phyloP scores from a whole-genome alignment of 2,797 vertebrate species.

The Artibeus lituratus region DNA sequence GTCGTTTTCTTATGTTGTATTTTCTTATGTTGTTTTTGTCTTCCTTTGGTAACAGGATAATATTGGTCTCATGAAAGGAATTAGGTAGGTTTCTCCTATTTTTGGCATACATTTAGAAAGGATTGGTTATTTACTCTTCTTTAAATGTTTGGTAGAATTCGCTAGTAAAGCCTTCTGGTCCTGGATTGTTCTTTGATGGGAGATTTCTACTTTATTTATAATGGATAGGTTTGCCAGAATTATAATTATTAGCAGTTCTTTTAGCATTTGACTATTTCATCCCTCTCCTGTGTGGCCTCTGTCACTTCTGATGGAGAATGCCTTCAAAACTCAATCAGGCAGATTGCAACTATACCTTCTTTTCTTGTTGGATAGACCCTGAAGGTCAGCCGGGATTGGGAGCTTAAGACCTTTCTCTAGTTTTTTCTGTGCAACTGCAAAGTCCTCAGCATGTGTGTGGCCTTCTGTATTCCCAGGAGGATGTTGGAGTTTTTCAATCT shows the following conservation, averaged over 20 bases:
- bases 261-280: background rate
- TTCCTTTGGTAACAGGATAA: background rate
- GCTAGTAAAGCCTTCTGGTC: background rate
- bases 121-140: background rate
- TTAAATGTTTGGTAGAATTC: background rate
- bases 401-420: background rate
- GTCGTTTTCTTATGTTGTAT: too few species aligned
- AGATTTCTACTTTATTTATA: background rate
- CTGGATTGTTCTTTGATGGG: background rate
- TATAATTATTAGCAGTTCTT: background rate
- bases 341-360: background rate
- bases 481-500: background rate
- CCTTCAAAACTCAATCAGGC: background rate
- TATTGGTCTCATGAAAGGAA: background rate
- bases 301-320: background rate
- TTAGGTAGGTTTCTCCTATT: background rate
- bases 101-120: background rate
- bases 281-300: background rate
- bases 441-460: background rate
- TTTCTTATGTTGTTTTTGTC: background rate
- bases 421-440: background rate
- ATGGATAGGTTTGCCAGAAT: background rate
- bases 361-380: background rate
- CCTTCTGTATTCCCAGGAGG: background rate
- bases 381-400: background rate